Evolutionary conservation across 2,888 invertebrate genomes (phyloP).

Genomic region (Camponotus fellah): DNA sequence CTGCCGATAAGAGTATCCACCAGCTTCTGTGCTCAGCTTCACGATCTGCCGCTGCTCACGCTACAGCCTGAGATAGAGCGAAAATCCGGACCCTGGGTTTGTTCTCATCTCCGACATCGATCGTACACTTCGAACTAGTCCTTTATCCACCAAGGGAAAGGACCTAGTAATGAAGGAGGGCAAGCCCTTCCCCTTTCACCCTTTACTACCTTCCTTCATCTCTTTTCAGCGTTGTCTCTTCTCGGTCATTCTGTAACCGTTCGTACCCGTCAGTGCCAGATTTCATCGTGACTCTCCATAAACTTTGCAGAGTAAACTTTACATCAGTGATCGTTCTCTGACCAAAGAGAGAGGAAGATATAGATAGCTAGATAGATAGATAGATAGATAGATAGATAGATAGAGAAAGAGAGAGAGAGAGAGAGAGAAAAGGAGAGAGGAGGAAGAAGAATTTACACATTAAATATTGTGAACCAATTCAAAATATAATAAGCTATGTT

Average conservation of each 20-base stretch:
- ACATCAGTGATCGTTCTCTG: constrained; percentile 35
- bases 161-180: constrained; percentile 69
- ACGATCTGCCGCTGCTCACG: constrained; percentile 66
- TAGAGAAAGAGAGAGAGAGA: not conserved
- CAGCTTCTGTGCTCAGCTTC: constrained; percentile 64
- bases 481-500: not conserved
- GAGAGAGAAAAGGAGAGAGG: not conserved
- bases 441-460: not conserved
- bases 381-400: no score
- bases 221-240: constrained; percentile 42
- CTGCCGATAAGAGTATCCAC: constrained; percentile 70
- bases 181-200: constrained; percentile 37
- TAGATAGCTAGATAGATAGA: no score
- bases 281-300: constrained; percentile 63
- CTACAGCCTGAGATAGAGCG: constrained; percentile 55
- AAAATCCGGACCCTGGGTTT: constrained; percentile 56
- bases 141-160: constrained; percentile 69
- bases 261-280: constrained; percentile 43
- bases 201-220: not conserved
- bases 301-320: constrained; percentile 64
- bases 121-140: constrained; percentile 63
- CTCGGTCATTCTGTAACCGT: constrained; percentile 40
- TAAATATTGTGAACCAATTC: not conserved
- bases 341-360: not conserved
- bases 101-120: constrained; percentile 70